These are phyloP conservation scores for Cranoglanis bouderius DNA, from an alignment of 2,113 vertebrate species.

Conservation along the genomic window DNA sequence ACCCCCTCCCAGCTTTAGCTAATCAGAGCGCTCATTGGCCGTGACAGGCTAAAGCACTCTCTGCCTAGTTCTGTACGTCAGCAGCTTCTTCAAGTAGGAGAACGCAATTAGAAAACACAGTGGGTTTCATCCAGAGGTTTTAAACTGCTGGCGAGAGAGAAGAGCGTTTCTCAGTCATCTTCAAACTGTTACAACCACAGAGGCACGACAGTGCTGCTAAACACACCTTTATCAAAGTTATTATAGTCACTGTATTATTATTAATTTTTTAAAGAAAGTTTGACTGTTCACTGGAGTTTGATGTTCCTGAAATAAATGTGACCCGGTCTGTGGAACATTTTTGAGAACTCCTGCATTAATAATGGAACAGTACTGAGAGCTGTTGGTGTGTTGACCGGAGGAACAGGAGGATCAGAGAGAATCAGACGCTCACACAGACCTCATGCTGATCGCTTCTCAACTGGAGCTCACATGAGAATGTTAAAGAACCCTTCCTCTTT, in stretches of 20 bases:
- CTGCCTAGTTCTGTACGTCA: conserved; percentile 26
- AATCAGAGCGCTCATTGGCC: conserved; percentile 43
- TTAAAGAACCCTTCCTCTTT: not conserved
- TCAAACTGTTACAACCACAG: not conserved
- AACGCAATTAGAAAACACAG: conserved; percentile 37
- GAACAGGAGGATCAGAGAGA: conserved; percentile 1
- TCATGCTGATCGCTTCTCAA: not conserved
- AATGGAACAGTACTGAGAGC: conserved; percentile 21
- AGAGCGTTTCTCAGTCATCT: not conserved
- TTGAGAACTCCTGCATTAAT: not conserved
- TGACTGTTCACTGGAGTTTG: not conserved
- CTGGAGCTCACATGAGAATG: not conserved
- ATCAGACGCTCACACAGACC: not conserved
- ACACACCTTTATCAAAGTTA: no score
- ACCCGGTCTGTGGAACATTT: not conserved
- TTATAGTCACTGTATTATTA: not conserved
- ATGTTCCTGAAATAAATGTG: not conserved
- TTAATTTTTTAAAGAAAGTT: no score
- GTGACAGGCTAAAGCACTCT: conserved; percentile 28
- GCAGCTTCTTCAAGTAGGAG: conserved; percentile 37
- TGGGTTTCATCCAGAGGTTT: conserved; percentile 31
- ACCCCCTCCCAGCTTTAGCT: conserved; percentile 19
- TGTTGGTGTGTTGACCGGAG: conserved; percentile 4
- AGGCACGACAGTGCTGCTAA: not conserved
- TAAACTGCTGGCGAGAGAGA: not conserved